These are phyloP conservation scores for Takifugu ocellatus DNA, from an alignment of 2,797 vertebrate species.

Conservation along the genomic window DNA sequence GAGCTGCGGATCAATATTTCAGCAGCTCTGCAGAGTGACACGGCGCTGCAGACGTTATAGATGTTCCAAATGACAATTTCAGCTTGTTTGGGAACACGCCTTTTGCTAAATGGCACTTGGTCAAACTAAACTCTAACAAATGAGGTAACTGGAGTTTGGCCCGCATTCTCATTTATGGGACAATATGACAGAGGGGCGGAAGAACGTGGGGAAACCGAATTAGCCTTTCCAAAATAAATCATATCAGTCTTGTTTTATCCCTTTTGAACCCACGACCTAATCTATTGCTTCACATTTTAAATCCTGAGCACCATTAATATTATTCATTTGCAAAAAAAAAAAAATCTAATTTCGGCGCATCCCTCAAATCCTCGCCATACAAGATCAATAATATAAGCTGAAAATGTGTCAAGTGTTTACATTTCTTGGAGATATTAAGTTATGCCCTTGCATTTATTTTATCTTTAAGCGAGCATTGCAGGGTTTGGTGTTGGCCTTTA, in stretches of 20 bases:
- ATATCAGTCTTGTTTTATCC: conserved; percentile 25
- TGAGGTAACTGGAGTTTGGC: conserved; percentile 31
- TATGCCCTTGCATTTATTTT: conserved; percentile 3
- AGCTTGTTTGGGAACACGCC: conserved; percentile 42
- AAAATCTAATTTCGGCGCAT: conserved; percentile 6
- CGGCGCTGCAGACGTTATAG: conserved; percentile 46
- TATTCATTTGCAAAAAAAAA: conserved; percentile 2
- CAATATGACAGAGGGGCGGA: conserved; percentile 10
- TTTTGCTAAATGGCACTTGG: conserved; percentile 49
- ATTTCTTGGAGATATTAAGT: conserved; percentile 14
- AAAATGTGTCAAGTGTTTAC: conserved; percentile 5
- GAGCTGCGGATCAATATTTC: conserved; percentile 85
- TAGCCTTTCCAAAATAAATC: conserved; percentile 54
- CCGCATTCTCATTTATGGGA: conserved; percentile 15
- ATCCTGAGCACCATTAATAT: conserved; percentile 20
- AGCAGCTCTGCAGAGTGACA: conserved; percentile 78
- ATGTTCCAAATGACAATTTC: conserved; percentile 63
- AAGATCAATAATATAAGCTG: background rate
- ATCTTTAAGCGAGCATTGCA: conserved; percentile 30
- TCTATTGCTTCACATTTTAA: conserved; percentile 35
- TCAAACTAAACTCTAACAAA: conserved; percentile 60
- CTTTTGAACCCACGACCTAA: conserved; percentile 26
- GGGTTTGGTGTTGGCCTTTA: conserved; percentile 52
- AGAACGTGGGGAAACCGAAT: conserved; percentile 42
- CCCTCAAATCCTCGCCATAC: background rate